phyloP scores from a whole-genome alignment of 2,888 invertebrate species.

The Dryocosmus kuriphilus region DNA sequence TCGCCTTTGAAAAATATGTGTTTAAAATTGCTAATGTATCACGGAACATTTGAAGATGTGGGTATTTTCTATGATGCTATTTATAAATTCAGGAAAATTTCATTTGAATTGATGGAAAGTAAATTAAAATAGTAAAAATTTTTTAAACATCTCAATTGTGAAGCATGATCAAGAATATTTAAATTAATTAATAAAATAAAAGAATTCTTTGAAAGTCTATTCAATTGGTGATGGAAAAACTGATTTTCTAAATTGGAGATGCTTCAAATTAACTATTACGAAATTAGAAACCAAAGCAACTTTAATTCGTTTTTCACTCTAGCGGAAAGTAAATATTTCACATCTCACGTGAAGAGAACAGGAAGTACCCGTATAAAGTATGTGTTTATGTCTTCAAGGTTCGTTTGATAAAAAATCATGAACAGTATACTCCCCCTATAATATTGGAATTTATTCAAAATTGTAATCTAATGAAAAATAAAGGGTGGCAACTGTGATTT shows the following conservation, averaged over 20 bases:
- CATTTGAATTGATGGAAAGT: too few species aligned
- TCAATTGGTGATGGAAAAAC: too few species aligned
- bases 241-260: too few species aligned
- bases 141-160: too few species aligned
- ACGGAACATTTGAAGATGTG: too few species aligned
- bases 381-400: background rate
- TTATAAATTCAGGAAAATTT: too few species aligned
- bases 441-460: background rate
- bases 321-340: slow-evolving; percentile 16
- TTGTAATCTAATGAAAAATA: background rate
- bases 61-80: too few species aligned
- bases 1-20: background rate
- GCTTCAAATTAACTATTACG: background rate
- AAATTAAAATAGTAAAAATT: too few species aligned
- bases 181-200: too few species aligned
- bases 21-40: background rate
- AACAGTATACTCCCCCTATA: background rate
- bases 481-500: background rate
- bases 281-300: background rate
- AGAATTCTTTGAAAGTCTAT: too few species aligned
- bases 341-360: background rate
- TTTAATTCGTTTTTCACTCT: background rate
- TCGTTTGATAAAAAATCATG: background rate
- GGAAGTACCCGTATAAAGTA: background rate
- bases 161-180: too few species aligned